Conservation (phyloP, 2,888 invertebrate species). For the Phortica okadai region DNA sequence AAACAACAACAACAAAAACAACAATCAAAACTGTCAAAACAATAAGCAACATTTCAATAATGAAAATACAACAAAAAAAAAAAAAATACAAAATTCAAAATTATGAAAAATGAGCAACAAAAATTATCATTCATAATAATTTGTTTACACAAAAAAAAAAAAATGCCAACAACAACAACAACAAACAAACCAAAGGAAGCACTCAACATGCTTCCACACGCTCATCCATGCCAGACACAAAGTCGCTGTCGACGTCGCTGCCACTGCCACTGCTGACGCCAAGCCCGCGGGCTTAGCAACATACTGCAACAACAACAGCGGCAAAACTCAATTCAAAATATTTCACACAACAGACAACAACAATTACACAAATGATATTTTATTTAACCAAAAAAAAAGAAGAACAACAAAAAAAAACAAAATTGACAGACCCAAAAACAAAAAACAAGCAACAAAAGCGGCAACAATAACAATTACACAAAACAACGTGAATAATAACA, state of each 20-base stretch:
- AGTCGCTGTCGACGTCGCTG: not conserved
- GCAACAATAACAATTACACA: constrained; percentile 31
- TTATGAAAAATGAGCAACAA: constrained; percentile 52
- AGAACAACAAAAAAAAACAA: constrained; percentile 18
- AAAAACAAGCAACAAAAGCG: constrained; percentile 49
- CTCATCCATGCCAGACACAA: constrained; percentile 10
- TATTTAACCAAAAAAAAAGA: constrained; percentile 15
- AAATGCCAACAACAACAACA: constrained; percentile 48
- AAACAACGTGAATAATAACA: constrained; percentile 22
- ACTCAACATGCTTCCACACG: constrained; percentile 25
- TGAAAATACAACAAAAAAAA: not conserved
- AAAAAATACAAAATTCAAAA: not conserved
- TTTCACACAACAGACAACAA: constrained; percentile 20
- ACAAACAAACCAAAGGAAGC: constrained; percentile 33
- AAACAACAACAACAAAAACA: constrained; percentile 42
- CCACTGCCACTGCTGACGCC: not conserved
- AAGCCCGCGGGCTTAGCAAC: not conserved
- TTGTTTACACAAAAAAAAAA: constrained; percentile 47
- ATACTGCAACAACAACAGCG: not conserved
- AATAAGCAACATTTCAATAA: constrained; percentile 33
- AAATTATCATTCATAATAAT: constrained; percentile 63
- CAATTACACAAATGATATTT: constrained; percentile 23
- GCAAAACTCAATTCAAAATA: not conserved
- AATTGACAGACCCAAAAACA: constrained; percentile 38
- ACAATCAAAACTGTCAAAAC: constrained; percentile 32